Evolutionary conservation across 2,888 invertebrate species (phyloP).

Genomic region (Phymatocera aterrima): DNA sequence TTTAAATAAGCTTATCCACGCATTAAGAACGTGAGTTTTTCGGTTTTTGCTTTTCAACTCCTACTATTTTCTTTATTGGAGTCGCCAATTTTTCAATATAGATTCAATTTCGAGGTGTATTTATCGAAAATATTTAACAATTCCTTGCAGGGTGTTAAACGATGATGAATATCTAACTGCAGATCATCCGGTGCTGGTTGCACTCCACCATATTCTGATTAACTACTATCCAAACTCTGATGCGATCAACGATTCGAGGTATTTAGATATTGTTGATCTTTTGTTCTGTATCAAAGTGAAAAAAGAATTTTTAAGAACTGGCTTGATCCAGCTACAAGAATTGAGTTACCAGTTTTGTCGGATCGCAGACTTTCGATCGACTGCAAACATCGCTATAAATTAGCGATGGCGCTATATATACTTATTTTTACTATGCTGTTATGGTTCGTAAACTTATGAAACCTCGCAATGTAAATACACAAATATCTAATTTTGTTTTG

Average conservation of each 20-base stretch:
- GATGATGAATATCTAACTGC: slow-evolving; percentile 54
- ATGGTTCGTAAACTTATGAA: no score
- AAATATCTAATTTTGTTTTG: no score
- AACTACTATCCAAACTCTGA: slow-evolving; percentile 59
- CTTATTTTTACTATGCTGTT: no score
- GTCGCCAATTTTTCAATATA: not conserved
- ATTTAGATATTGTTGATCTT: slow-evolving; percentile 60
- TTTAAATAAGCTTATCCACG: slow-evolving; percentile 60
- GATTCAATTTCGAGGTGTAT: no score
- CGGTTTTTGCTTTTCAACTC: slow-evolving; percentile 5
- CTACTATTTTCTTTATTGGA: not conserved
- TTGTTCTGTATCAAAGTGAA: slow-evolving; percentile 65
- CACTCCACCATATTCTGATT: slow-evolving; percentile 60
- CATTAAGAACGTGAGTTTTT: slow-evolving; percentile 60
- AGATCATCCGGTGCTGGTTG: slow-evolving; percentile 57
- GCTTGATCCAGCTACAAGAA: slow-evolving; percentile 66
- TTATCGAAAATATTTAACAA: no score
- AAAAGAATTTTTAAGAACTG: slow-evolving; percentile 58
- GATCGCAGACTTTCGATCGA: slow-evolving; percentile 57
- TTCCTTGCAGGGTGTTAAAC: slow-evolving; percentile 62
- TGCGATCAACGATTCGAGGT: slow-evolving; percentile 45
- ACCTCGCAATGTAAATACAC: no score
- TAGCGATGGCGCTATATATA: no score
- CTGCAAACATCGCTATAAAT: not conserved
- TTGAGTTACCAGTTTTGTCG: slow-evolving; percentile 64